Conservation (phyloP, 1,140 invertebrate genomes). For the Aphelinus atriplicis region DNA sequence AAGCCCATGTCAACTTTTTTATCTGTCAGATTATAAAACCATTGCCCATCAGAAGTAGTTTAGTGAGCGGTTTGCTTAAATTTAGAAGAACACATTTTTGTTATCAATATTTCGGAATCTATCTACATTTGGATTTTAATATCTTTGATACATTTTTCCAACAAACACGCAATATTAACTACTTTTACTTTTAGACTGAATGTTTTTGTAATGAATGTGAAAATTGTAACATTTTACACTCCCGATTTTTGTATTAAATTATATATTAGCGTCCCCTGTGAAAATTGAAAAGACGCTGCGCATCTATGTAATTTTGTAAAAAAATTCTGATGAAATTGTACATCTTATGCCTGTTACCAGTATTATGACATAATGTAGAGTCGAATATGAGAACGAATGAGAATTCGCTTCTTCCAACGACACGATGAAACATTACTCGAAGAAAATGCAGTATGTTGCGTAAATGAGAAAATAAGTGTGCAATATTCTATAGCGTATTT, state of each 20-base stretch:
- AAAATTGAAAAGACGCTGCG: conserved; percentile 7
- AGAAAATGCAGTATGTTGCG: neutral
- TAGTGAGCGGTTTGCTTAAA: too few relatives aligned
- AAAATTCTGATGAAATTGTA: conserved; percentile 39
- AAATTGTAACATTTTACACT: neutral
- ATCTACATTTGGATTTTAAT: too few relatives aligned
- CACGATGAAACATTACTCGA: neutral
- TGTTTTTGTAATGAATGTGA: too few relatives aligned
- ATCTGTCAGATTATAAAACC: too few relatives aligned
- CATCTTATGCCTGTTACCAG: conserved; percentile 51
- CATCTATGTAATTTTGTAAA: conserved; percentile 42
- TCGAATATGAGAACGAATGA: neutral
- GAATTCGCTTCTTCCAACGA: neutral
- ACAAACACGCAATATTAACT: too few relatives aligned
- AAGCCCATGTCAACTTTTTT: too few relatives aligned
- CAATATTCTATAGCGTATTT: conserved; percentile 29
- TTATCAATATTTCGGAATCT: too few relatives aligned
- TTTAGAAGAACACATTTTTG: too few relatives aligned
- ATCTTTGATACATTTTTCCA: too few relatives aligned
- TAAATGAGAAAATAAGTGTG: conserved; percentile 42
- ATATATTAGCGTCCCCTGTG: conserved; percentile 2
- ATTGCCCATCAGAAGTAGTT: too few relatives aligned
- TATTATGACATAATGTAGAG: conserved; percentile 41
- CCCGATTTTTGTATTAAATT: neutral
- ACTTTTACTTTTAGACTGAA: too few relatives aligned